Base-by-base conservation (phyloP, 2,888 invertebrate genomes). In the Phalera bucephala region DNA sequence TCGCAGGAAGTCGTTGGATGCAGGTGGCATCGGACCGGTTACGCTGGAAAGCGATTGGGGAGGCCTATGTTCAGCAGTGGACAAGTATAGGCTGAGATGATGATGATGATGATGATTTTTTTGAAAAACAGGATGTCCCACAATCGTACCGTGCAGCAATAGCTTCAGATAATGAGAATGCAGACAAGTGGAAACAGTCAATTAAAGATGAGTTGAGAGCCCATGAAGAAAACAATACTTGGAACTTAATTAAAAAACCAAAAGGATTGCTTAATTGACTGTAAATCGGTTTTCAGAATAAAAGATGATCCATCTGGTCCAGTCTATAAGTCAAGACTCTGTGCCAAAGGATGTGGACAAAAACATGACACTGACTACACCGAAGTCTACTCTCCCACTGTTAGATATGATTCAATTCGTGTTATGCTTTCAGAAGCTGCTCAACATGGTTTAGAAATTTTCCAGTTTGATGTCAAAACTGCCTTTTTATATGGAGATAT, bases 391-490 rank as follows among this genome's bases (percentile, higher is more conserved):
- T 42, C 55, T 12, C 56, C 53, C 1, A 52, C 54, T 3, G 48
- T 54, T 0, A 53, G 56, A 22, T 59, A 53, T 45, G 54, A 55
- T 17, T 52, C 55, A 0, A 14, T 58, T 4, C 14, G 47, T 20
- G 10, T 53, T n/a, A 21, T 56, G 27, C 31, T 55, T 13, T 48
- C 49, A 26, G 33, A 36, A 23, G 52, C 44, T n/a, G 43, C 36
- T 29, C 45, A 48, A 31, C 11, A 47, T 31, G 33, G 48, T 8
- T 13, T 45, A 1, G 7, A 49, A 7, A 43, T 56, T 5, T 13
- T 38, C 0, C 55, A 62, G 19, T 55, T 59, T 36, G 55, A 56
- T 35, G 15, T 55, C 1, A 51, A 45, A 36, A 54, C 56, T 28
- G 57, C 55, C 14, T 54, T 56, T 12, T 15, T 56, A 8, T 54